Conservation (phyloP, 2,888 invertebrate genomes). For the Norana najaformis region DNA sequence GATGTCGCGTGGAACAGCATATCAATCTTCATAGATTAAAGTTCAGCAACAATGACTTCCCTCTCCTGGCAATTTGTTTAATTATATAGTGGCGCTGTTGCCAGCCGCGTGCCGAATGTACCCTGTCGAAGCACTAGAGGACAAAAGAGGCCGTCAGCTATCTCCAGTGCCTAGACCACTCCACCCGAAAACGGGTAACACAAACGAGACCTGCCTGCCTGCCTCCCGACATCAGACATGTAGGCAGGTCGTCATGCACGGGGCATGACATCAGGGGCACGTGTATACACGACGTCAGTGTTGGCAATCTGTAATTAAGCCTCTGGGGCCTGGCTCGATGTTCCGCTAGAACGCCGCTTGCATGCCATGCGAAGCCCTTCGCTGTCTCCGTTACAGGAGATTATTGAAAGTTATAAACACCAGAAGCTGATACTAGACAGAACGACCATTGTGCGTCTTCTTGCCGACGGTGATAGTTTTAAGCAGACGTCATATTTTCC, state of each 20-base stretch:
- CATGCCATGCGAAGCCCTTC: neutral
- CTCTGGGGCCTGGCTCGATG: neutral
- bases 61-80: slow-evolving; percentile 2
- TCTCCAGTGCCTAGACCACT: neutral
- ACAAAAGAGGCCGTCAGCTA: slow-evolving; percentile 13
- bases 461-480: neutral
- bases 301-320: slow-evolving; percentile 6
- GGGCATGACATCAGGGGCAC: neutral
- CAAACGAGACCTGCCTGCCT: neutral
- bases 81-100: neutral
- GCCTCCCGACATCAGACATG: too few species aligned
- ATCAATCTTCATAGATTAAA: neutral
- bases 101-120: slow-evolving; percentile 2
- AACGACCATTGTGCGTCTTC: neutral
- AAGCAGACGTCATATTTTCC: neutral
- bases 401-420: neutral
- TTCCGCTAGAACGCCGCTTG: neutral
- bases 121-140: neutral
- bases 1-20: neutral
- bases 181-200: neutral
- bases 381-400: too few species aligned
- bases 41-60: neutral
- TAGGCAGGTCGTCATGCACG: neutral
- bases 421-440: neutral
- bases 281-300: neutral